Evolutionary conservation across 2,113 vertebrate genomes (phyloP).

Genomic region (Nyctibius bracteatus): DNA sequence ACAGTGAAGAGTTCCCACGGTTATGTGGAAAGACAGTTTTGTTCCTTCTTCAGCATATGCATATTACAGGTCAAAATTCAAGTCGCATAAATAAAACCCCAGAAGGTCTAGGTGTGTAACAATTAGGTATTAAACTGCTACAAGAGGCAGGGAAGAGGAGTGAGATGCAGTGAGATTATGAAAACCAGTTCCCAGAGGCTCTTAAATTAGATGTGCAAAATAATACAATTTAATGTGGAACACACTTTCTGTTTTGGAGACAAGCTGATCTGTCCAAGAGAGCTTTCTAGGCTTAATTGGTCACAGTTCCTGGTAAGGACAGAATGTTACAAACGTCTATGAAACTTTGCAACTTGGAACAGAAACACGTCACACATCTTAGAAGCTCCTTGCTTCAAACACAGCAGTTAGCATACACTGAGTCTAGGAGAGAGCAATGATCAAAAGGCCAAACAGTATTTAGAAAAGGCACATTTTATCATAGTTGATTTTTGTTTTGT

Average conservation of each 20-base stretch:
- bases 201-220: not conserved
- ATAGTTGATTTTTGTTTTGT: constrained; percentile 6
- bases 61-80: not conserved
- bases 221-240: not conserved
- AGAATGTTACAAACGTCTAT: not conserved
- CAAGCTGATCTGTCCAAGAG: not conserved
- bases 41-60: not conserved
- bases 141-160: not conserved
- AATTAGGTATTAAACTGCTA: not conserved
- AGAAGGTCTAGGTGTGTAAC: not conserved
- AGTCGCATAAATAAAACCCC: not conserved
- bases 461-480: not conserved
- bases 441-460: not conserved
- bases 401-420: not conserved
- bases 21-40: not conserved
- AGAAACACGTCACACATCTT: not conserved
- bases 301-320: not conserved
- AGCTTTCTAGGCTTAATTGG: not conserved
- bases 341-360: not conserved
- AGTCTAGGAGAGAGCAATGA: not conserved
- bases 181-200: not conserved
- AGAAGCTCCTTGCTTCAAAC: not conserved
- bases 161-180: not conserved
- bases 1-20: not conserved
- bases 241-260: not conserved